A percentile compares a stretch with the other conserved stretches of the same genome.
Evolutionary conservation across 2,113 vertebrate genomes (phyloP).

Genomic region (Brachionichthys hirsutus): DNA sequence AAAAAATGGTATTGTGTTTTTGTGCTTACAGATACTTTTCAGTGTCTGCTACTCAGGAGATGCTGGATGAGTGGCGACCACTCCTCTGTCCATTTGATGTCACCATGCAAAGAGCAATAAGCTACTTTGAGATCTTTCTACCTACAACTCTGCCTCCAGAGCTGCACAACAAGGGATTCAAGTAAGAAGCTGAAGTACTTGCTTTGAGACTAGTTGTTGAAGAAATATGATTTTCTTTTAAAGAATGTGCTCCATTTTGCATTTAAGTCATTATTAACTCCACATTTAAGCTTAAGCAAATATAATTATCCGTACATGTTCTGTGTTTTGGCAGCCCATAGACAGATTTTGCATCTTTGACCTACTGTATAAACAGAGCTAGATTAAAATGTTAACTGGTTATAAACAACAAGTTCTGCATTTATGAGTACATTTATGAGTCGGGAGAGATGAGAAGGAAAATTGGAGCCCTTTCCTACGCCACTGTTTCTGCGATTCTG

Average conservation of each 20-base stretch:
- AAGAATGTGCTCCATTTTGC: background rate
- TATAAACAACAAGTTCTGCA: too few species aligned
- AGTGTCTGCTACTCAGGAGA: slow-evolving; percentile 88
- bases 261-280: background rate
- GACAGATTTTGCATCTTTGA: background rate
- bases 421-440: too few species aligned
- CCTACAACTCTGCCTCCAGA: slow-evolving; percentile 94
- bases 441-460: too few species aligned
- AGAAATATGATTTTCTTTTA: background rate
- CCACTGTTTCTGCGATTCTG: too few species aligned
- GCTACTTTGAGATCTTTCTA: slow-evolving; percentile 96
- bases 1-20: slow-evolving; percentile 12
- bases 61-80: slow-evolving; percentile 96
- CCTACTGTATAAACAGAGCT: background rate
- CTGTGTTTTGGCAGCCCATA: too few species aligned
- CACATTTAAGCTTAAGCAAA: background rate
- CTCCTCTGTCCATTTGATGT: slow-evolving; percentile 97
- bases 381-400: too few species aligned
- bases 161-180: slow-evolving; percentile 93
- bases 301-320: background rate
- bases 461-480: too few species aligned
- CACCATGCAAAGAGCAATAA: slow-evolving; percentile 97
- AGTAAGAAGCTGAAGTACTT: slow-evolving; percentile 74
- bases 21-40: slow-evolving; percentile 87
- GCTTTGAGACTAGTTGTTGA: background rate